These are phyloP conservation scores for Cydia amplana DNA, from an alignment of 1,140 invertebrate genomes.

Conservation along the genomic window DNA sequence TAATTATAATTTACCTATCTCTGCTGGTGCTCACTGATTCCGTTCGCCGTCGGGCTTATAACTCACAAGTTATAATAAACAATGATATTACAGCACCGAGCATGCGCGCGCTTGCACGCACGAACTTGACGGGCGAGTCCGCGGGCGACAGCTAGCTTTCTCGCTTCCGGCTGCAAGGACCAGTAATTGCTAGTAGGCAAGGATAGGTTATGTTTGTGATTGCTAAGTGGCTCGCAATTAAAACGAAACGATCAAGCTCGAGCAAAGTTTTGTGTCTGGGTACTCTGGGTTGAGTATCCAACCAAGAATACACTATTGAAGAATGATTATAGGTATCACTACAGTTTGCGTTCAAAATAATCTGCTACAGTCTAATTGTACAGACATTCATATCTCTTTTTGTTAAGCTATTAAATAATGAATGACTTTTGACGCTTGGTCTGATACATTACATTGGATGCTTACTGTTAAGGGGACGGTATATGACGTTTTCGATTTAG, in stretches of 20 bases:
- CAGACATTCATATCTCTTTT: too few species aligned
- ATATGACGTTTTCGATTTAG: too few species aligned
- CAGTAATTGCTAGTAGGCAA: slow-evolving; percentile 9
- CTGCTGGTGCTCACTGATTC: background rate
- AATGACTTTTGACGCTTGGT: too few species aligned
- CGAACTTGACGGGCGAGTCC: background rate
- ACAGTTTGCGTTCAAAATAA: too few species aligned
- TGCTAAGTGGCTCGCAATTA: slow-evolving; percentile 9
- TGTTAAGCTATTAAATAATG: too few species aligned
- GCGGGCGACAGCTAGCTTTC: slow-evolving; percentile 15
- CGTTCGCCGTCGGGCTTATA: background rate
- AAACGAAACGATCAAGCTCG: background rate
- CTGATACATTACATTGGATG: too few species aligned
- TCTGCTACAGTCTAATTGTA: too few species aligned
- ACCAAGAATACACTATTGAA: too few species aligned
- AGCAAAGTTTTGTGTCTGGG: too few species aligned
- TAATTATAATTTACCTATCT: background rate
- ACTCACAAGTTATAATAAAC: slow-evolving; percentile 2
- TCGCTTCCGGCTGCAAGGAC: slow-evolving; percentile 5
- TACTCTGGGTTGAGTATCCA: too few species aligned
- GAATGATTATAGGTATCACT: too few species aligned
- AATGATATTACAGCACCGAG: slow-evolving; percentile 2
- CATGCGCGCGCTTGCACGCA: slow-evolving; percentile 22
- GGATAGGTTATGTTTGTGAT: slow-evolving; percentile 24
- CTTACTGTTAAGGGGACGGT: too few species aligned